Conservation (phyloP, 2,113 vertebrate species). For the Cepphus grylle region DNA sequence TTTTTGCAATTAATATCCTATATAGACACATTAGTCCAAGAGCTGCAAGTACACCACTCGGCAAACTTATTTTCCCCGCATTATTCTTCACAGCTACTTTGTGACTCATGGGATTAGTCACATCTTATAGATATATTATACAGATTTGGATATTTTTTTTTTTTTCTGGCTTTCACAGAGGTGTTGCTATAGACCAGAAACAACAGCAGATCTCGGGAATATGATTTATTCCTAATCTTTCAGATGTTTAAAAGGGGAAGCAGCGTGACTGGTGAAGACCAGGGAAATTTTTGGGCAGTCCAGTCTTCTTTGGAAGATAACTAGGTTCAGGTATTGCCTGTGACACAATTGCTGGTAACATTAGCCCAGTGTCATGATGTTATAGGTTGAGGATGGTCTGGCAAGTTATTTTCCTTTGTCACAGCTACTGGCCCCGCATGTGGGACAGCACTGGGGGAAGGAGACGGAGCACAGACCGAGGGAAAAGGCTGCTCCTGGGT, state of each 20-base stretch:
- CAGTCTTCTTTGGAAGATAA: neutral
- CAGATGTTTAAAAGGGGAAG: neutral
- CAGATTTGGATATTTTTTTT: neutral
- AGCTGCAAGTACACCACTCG: neutral
- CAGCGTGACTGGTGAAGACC: neutral
- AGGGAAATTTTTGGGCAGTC: neutral
- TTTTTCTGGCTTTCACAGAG: neutral
- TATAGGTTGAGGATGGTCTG: neutral
- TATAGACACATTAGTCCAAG: too few species aligned
- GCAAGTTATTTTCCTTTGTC: neutral
- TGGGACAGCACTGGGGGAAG: neutral
- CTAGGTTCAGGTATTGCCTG: neutral
- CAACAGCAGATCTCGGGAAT: neutral
- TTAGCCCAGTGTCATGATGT: neutral
- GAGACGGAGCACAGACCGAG: neutral
- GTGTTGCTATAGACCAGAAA: neutral
- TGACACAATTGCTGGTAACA: accelerated
- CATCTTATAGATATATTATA: neutral
- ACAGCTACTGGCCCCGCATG: accelerated
- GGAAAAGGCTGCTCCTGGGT: neutral
- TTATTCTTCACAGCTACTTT: neutral
- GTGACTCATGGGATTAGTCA: neutral
- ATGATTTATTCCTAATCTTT: neutral
- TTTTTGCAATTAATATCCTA: neutral
- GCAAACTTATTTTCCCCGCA: neutral